Conservation (phyloP, 2,888 invertebrate species). For the Xestia sexstrigata region DNA sequence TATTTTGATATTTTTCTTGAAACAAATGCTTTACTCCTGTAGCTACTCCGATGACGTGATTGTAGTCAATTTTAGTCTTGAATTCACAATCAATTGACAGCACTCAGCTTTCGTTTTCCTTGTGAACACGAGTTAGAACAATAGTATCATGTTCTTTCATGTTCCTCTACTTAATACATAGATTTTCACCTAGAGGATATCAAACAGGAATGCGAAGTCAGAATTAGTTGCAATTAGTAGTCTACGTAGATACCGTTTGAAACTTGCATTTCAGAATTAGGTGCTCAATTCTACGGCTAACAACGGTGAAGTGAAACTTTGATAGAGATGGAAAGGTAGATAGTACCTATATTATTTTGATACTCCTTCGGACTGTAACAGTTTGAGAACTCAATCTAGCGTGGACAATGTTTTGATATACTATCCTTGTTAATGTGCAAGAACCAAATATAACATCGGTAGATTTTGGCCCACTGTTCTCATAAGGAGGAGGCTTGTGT, state of each 20-base stretch:
- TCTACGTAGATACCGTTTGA: background rate
- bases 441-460: background rate
- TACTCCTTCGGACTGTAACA: background rate
- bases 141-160: background rate
- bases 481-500: background rate
- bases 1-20: conserved; percentile 3
- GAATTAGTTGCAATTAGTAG: conserved; percentile 1
- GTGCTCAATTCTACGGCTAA: conserved; percentile 10
- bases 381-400: background rate
- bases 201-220: background rate
- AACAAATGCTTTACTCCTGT: background rate
- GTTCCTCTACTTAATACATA: background rate
- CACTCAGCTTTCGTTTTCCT: background rate
- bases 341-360: background rate
- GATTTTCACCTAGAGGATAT: background rate
- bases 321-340: conserved; percentile 1
- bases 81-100: background rate
- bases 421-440: background rate
- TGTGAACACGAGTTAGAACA: background rate
- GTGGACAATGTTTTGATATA: conserved; percentile 7
- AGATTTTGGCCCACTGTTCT: background rate
- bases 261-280: conserved; percentile 13
- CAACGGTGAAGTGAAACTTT: conserved; percentile 6
- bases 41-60: background rate
- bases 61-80: background rate